Evolutionary conservation across 2,113 vertebrate genomes (phyloP).

Genomic region (Oceanites oceanicus): DNA sequence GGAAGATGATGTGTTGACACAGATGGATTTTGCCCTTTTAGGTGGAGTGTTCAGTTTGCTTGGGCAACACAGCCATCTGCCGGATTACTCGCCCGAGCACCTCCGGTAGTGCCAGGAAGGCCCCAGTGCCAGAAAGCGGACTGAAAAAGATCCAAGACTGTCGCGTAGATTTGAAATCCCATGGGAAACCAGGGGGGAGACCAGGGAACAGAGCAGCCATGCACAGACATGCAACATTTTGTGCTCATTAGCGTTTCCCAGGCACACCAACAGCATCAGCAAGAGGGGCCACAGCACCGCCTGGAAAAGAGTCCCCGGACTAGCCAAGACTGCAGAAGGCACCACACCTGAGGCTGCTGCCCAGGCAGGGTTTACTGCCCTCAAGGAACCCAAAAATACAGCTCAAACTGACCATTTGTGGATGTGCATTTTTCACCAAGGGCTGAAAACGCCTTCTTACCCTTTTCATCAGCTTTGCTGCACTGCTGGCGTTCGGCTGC

Average conservation of each 20-base stretch:
- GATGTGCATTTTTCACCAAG: not conserved
- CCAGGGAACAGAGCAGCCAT: not conserved
- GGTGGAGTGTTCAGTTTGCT: slow-evolving; percentile 13
- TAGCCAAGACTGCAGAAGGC: not conserved
- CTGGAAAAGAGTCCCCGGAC: not conserved
- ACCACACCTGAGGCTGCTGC: not conserved
- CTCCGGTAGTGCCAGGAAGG: not conserved
- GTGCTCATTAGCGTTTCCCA: accelerated
- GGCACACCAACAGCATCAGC: not conserved
- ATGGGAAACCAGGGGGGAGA: not conserved
- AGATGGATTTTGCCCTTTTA: slow-evolving; percentile 51
- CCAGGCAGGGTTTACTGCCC: not conserved
- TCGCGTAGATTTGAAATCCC: not conserved
- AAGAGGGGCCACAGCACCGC: not conserved
- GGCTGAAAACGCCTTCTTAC: not conserved
- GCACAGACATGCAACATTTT: not conserved
- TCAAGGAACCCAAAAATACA: not conserved
- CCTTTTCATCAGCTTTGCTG: not conserved
- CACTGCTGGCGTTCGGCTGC: not conserved
- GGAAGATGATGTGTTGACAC: slow-evolving; percentile 16
- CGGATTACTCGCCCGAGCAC: not conserved
- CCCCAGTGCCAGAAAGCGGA: not conserved
- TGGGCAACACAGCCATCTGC: slow-evolving; percentile 41
- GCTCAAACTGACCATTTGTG: not conserved
- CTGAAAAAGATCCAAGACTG: slow-evolving; percentile 13